Conservation (phyloP, 2,888 invertebrate species). For the Eudasyphora cyanicolor region DNA sequence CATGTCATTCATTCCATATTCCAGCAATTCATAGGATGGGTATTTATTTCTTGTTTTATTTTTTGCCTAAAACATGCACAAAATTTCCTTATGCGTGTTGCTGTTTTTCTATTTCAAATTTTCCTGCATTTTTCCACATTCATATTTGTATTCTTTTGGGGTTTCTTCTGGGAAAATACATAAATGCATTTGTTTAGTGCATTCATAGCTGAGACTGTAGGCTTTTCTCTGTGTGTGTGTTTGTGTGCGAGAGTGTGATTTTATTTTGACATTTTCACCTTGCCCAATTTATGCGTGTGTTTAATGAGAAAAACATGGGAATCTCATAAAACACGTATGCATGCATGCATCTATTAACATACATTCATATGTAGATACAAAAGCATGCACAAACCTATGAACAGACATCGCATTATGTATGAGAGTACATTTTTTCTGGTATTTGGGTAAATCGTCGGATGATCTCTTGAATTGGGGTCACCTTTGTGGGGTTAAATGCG, state of each 20-base stretch:
- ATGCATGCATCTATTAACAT: not conserved
- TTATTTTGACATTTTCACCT: constrained; percentile 61
- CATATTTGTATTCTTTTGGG: constrained; percentile 6
- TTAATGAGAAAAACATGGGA: constrained; percentile 49
- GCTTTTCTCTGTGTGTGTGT: not conserved
- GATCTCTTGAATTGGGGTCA: constrained; percentile 59
- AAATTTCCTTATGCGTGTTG: constrained; percentile 36
- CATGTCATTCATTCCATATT: constrained; percentile 31
- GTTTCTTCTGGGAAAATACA: constrained; percentile 7
- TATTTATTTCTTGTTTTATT: constrained; percentile 9
- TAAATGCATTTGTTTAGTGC: too few species aligned
- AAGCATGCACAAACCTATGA: too few species aligned
- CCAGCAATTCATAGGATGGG: constrained; percentile 37
- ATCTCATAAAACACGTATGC: constrained; percentile 52
- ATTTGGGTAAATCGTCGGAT: constrained; percentile 58
- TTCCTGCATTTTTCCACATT: constrained; percentile 27
- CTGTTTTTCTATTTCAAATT: not conserved
- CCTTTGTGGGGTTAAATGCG: constrained; percentile 27
- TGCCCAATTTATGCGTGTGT: constrained; percentile 57
- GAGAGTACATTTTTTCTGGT: constrained; percentile 35
- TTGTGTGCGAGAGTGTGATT: not conserved
- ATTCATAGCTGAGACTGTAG: not conserved
- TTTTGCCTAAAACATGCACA: constrained; percentile 6
- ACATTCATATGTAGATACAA: not conserved
- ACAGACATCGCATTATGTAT: not conserved